Evolutionary conservation across 2,113 vertebrate species (phyloP).

Genomic region (Phalacrocorax aristotelis): DNA sequence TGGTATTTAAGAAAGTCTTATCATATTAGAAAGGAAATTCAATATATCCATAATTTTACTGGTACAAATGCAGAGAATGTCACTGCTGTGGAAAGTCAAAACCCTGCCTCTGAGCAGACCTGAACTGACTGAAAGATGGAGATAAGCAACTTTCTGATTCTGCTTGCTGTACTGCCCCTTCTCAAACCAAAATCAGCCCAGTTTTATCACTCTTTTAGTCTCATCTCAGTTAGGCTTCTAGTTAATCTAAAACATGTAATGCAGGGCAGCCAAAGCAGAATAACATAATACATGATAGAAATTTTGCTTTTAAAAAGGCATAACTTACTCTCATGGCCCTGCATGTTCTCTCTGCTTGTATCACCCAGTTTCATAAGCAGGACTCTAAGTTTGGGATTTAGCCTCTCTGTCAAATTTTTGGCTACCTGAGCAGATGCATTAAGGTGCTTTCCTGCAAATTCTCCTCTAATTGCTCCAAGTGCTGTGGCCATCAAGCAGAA

Average conservation of each 20-base stretch:
- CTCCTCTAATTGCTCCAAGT: constrained; percentile 60
- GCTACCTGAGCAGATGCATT: neutral
- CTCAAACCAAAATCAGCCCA: neutral
- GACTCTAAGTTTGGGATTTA: neutral
- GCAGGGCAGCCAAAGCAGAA: neutral
- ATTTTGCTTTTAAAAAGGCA: neutral
- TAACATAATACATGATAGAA: neutral
- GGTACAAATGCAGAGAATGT: neutral
- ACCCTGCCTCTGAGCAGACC: neutral
- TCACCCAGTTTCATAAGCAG: neutral
- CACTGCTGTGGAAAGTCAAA: neutral
- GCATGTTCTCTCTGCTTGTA: neutral
- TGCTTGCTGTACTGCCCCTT: neutral
- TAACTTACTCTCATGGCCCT: neutral
- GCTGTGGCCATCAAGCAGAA: constrained; percentile 15
- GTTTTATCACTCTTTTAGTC: neutral
- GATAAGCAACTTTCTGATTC: neutral
- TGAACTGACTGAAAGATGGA: neutral
- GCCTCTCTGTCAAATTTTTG: neutral
- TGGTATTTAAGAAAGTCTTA: neutral
- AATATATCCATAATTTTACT: neutral
- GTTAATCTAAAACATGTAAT: neutral
- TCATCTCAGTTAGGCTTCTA: neutral
- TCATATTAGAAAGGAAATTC: neutral
- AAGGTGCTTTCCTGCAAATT: constrained; percentile 39